These are phyloP conservation scores for Mixornis gularis DNA, from an alignment of 2,113 vertebrate genomes.

Conservation along the genomic window DNA sequence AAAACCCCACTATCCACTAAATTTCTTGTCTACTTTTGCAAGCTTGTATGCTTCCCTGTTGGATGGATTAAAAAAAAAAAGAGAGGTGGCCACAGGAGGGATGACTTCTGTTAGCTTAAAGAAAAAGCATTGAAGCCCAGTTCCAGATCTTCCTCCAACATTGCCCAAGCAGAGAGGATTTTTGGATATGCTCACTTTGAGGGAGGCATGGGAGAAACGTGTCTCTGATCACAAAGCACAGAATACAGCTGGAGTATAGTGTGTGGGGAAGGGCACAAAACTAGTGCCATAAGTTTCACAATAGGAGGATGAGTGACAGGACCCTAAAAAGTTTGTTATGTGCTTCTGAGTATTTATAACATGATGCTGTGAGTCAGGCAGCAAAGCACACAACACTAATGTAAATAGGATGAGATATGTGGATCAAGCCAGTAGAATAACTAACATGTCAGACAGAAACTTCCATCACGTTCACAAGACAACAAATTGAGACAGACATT, in stretches of 20 bases:
- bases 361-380: neutral
- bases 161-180: neutral
- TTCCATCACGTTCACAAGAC: neutral
- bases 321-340: neutral
- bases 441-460: neutral
- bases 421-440: neutral
- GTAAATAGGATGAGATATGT: neutral
- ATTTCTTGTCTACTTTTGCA: neutral
- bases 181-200: neutral
- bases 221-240: neutral
- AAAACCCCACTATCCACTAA: neutral
- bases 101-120: neutral
- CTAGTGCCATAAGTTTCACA: neutral
- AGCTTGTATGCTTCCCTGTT: neutral
- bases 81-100: neutral
- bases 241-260: neutral
- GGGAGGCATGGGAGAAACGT: neutral
- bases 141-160: neutral
- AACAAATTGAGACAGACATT: neutral
- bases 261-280: neutral
- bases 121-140: neutral
- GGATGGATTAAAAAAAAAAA: neutral
- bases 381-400: neutral
- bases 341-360: neutral
- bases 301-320: neutral